phyloP scores from a whole-genome alignment of 2,797 vertebrate species.

The Muscicapa comitata region DNA sequence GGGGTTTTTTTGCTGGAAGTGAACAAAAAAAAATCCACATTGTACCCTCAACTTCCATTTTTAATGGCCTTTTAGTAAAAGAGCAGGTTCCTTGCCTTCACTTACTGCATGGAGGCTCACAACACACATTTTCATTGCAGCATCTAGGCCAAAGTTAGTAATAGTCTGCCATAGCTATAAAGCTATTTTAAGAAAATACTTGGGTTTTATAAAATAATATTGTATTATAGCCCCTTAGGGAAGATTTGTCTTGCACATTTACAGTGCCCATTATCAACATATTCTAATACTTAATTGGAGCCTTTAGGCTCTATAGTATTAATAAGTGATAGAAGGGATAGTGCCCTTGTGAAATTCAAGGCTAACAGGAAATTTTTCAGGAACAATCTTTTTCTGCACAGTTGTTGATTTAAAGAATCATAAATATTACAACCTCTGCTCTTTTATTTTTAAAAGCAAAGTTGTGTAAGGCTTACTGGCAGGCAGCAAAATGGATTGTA shows the following conservation, averaged over 20 bases:
- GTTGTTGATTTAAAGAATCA: slow-evolving; percentile 40
- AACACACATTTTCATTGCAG: neutral
- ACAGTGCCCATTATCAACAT: neutral
- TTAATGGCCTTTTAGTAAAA: neutral
- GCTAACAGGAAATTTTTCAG: neutral
- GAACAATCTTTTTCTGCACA: neutral
- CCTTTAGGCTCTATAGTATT: neutral
- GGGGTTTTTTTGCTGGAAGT: neutral
- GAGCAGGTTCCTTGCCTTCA: neutral
- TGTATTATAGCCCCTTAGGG: neutral
- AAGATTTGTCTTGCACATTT: slow-evolving; percentile 11
- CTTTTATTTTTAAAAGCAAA: slow-evolving; percentile 38
- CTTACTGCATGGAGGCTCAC: neutral
- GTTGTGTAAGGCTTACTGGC: neutral
- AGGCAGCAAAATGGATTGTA: neutral
- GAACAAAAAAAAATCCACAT: neutral
- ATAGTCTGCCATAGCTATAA: neutral
- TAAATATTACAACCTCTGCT: slow-evolving; percentile 11
- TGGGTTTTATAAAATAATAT: neutral
- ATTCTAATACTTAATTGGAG: neutral
- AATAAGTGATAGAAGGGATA: neutral
- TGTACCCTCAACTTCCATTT: neutral
- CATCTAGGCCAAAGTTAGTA: slow-evolving; percentile 21
- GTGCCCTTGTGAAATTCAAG: neutral
- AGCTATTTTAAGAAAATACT: slow-evolving; percentile 10